phyloP scores from a whole-genome alignment of 1,140 invertebrate species.

The Helicorthomorpha holstii region DNA sequence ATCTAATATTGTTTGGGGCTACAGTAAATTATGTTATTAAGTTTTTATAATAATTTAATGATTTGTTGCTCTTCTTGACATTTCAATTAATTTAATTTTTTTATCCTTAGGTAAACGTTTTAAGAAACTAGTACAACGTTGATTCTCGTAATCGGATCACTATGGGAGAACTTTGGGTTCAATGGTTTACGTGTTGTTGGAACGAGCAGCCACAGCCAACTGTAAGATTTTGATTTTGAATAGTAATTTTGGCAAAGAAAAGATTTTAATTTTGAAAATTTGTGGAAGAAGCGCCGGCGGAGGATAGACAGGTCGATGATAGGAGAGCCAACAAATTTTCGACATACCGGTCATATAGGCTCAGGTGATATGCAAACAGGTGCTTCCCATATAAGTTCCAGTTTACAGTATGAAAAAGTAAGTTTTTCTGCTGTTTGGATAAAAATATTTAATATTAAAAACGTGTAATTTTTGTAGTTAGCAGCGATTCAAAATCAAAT shows the following conservation, averaged over 20 bases:
- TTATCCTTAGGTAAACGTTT: no score
- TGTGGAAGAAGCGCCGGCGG: slow-evolving; percentile 34
- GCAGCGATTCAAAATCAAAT: slow-evolving; percentile 65
- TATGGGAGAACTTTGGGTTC: slow-evolving; percentile 54
- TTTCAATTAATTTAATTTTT: no score
- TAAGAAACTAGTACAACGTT: not conserved
- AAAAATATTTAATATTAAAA: not conserved
- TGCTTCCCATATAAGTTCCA: slow-evolving; percentile 13
- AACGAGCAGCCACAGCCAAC: slow-evolving; percentile 40
- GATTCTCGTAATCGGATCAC: not conserved
- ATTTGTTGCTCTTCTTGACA: no score
- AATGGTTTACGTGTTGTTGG: slow-evolving; percentile 69
- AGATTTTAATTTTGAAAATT: not conserved
- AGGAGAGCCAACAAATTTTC: slow-evolving; percentile 75
- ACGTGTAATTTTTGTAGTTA: slow-evolving; percentile 38
- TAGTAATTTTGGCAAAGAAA: slow-evolving; percentile 10
- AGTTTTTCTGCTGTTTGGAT: not conserved
- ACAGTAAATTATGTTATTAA: no score
- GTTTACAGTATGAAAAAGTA: not conserved
- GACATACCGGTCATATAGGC: slow-evolving; percentile 79
- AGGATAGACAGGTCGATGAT: slow-evolving; percentile 86
- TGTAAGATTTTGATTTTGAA: no score
- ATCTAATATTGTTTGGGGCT: no score
- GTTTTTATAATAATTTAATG: no score
- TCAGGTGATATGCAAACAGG: slow-evolving; percentile 59